Evolutionary conservation across 2,797 vertebrate species (phyloP), one percentile per base, ranked within the genome.

Genomic region (Philypnodon macrostomus): DNA sequence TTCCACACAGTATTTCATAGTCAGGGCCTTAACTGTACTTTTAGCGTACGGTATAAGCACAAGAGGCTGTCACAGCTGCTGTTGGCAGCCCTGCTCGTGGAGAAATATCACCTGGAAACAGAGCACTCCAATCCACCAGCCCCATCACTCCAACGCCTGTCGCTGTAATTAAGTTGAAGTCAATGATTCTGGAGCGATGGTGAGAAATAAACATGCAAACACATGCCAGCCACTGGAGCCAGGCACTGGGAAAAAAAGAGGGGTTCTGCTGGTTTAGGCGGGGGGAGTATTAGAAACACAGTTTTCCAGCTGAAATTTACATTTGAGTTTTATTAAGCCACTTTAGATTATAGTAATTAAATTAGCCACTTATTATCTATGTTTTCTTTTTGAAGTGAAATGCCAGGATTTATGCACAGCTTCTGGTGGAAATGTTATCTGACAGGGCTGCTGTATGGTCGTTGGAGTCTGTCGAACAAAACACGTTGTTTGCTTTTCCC

Each of bases 141-240:
- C 92, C 92, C 93, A 93, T 93, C 93, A 93, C 91, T 95, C 91
- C 91, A 93, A 91, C 91, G 92, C 95, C 95, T 96, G 94, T 96
- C 95, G 93, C 93, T 94, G 93, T 98, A 98, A 98, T 98, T 98
- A 98, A 98, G 95, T 96, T 93, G 91, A 94, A 96, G 95, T 97
- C 95, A 94, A 94, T 96, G 95, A 95, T 98, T 95, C 92, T 92
- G 90, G 91, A 94, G 94, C 90, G 92, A 92, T 92, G 92, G 93
- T 93, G 94, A 86, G 85, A 96, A 98, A 95, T 95, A 96, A 98
- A 97, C 93, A 96, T 92, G 93, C 90, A 91, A 90, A 93, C 91
- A 89, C 90, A 90, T 92, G 93, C 92, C 94, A 95, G 89, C 66
- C 13, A 76, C 77, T 74, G 59, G 69, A 80, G 84, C 72, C 85